Percentiles rank a stretch among this genome's conserved stretches.
Evolutionary conservation across 2,113 vertebrate species (phyloP).

Genomic region (Physeter macrocephalus): DNA sequence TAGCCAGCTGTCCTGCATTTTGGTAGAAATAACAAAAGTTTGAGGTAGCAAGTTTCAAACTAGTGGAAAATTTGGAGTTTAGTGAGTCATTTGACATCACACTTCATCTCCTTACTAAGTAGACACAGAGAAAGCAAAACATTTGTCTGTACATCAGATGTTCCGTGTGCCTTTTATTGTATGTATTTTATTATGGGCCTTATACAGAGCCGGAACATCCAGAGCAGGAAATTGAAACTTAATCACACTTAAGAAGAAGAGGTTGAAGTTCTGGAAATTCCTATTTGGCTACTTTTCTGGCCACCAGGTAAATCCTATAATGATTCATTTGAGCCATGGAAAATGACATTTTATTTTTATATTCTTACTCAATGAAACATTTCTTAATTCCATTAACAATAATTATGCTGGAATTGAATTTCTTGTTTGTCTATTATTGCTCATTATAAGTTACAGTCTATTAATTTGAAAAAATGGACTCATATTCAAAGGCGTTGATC

Average conservation of each 20-base stretch:
- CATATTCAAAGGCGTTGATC: background rate
- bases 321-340: conserved; percentile 5
- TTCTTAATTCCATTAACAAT: background rate
- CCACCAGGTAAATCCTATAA: background rate
- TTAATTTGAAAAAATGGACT: background rate
- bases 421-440: background rate
- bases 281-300: background rate
- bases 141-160: background rate
- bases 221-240: background rate
- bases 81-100: background rate
- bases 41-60: background rate
- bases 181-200: background rate
- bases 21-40: background rate
- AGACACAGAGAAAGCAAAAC: background rate
- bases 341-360: conserved; percentile 31
- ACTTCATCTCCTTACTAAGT: background rate
- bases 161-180: background rate
- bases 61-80: conserved; percentile 16
- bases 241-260: background rate
- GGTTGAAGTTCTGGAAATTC: background rate
- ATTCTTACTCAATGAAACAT: background rate
- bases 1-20: background rate
- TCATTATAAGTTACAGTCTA: background rate
- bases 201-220: background rate
- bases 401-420: background rate